A percentile compares a stretch with the other conserved stretches of the same genome.
phyloP scores from a whole-genome alignment of 2,888 invertebrate genomes.

The Drosophila bunnanda region DNA sequence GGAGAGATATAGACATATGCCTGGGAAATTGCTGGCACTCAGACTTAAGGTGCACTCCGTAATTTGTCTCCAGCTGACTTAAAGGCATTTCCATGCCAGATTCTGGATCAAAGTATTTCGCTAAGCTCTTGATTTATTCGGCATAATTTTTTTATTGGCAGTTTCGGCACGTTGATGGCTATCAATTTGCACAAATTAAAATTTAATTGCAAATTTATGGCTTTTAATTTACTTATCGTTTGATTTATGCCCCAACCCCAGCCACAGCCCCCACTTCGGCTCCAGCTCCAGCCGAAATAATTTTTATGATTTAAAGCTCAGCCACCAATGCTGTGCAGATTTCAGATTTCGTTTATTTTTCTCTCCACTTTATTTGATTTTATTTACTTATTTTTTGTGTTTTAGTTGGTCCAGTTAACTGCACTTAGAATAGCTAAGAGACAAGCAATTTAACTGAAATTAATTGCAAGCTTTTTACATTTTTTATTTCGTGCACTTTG shows the following conservation, averaged over 20 bases:
- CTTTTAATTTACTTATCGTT: constrained; percentile 80
- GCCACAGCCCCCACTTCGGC: constrained; percentile 24
- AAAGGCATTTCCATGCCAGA: constrained; percentile 21
- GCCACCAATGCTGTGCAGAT: constrained; percentile 7
- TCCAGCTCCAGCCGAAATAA: constrained; percentile 15
- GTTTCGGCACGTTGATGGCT: constrained; percentile 65
- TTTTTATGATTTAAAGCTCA: constrained; percentile 46
- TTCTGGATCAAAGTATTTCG: constrained; percentile 36
- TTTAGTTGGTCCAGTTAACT: constrained; percentile 30
- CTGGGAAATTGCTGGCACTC: constrained; percentile 15
- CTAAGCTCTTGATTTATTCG: constrained; percentile 63
- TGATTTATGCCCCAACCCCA: constrained; percentile 72
- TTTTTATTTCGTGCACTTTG: constrained; percentile 30
- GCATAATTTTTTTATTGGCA: constrained; percentile 58
- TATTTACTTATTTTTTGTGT: neutral
- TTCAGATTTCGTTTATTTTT: constrained; percentile 21
- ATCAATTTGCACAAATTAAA: constrained; percentile 81
- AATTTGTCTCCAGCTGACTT: constrained; percentile 29
- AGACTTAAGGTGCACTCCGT: constrained; percentile 5
- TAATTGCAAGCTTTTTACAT: constrained; percentile 58
- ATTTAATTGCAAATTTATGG: constrained; percentile 82
- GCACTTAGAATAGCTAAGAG: constrained; percentile 59
- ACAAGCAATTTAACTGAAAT: constrained; percentile 35
- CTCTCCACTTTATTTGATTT: constrained; percentile 11
- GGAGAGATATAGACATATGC: constrained; percentile 2